phyloP scores from a whole-genome alignment of 2,888 invertebrate species.

The Apomyelois bistriatella region DNA sequence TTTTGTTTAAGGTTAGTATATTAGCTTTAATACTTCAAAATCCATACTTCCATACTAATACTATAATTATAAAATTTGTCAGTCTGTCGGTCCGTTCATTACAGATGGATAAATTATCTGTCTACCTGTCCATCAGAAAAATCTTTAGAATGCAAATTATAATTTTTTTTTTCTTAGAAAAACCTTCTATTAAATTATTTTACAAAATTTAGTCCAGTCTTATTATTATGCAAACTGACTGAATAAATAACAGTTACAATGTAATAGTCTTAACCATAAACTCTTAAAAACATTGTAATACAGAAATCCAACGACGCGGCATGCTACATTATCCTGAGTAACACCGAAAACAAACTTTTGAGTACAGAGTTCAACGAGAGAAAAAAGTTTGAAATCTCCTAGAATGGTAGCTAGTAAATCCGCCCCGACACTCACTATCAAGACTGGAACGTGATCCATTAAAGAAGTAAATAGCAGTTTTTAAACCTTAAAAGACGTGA shows the following conservation, averaged over 20 bases:
- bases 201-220: background rate
- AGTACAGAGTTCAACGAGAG: conserved; percentile 1
- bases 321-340: conserved; percentile 10
- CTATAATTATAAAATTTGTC: too few relatives aligned
- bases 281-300: conserved; percentile 4
- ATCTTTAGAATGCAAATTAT: too few relatives aligned
- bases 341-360: conserved; percentile 11
- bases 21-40: too few relatives aligned
- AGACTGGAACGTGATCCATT: conserved; percentile 42
- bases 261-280: background rate
- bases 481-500: conserved; percentile 21
- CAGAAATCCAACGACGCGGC: background rate
- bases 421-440: conserved; percentile 27
- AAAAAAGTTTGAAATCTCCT: conserved; percentile 19
- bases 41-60: too few relatives aligned
- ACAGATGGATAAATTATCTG: too few relatives aligned
- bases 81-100: too few relatives aligned
- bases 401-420: conserved; percentile 17
- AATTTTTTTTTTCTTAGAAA: background rate
- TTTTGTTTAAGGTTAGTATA: too few relatives aligned
- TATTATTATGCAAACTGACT: background rate
- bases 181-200: background rate
- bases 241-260: background rate
- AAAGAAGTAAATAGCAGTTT: conserved; percentile 26
- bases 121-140: too few relatives aligned